These are phyloP conservation scores for Otis tarda DNA, from an alignment of 2,113 vertebrate genomes.

Conservation along the genomic window DNA sequence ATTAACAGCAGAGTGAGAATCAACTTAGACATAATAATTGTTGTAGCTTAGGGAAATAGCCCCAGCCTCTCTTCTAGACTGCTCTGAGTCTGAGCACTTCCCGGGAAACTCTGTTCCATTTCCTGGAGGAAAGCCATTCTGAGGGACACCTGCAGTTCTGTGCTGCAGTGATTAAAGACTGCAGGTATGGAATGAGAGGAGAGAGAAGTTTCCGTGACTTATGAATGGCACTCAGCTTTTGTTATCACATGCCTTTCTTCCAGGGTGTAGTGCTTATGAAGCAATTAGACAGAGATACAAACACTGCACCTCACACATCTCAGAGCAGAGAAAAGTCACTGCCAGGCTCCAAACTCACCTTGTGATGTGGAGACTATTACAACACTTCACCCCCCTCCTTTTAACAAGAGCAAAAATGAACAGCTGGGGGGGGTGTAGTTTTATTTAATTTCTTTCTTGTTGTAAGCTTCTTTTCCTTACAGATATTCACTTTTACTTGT, in stretches of 20 bases:
- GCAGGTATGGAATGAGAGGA: not conserved
- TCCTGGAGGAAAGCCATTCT: not conserved
- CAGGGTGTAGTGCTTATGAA: not conserved
- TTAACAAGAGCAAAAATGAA: not conserved
- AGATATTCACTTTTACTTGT: not conserved
- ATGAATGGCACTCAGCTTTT: not conserved
- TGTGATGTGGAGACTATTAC: not conserved
- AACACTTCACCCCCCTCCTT: rapidly evolving
- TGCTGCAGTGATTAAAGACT: not conserved
- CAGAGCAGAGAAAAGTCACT: not conserved
- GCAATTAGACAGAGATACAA: not conserved
- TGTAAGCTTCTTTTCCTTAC: not conserved
- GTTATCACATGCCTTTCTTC: not conserved
- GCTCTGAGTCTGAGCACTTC: not conserved
- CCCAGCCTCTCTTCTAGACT: not conserved
- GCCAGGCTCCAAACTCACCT: not conserved
- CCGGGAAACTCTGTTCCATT: not conserved
- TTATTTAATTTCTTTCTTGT: not conserved
- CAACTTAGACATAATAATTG: not conserved
- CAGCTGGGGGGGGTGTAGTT: rapidly evolving
- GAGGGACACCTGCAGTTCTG: not conserved
- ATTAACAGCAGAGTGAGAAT: conserved; percentile 23
- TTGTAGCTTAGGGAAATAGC: conserved; percentile 10
- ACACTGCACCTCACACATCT: not conserved
- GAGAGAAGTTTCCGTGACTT: not conserved